Evolutionary conservation across 1,140 invertebrate species (phyloP).

Genomic region (Drosophila pectinifera): DNA sequence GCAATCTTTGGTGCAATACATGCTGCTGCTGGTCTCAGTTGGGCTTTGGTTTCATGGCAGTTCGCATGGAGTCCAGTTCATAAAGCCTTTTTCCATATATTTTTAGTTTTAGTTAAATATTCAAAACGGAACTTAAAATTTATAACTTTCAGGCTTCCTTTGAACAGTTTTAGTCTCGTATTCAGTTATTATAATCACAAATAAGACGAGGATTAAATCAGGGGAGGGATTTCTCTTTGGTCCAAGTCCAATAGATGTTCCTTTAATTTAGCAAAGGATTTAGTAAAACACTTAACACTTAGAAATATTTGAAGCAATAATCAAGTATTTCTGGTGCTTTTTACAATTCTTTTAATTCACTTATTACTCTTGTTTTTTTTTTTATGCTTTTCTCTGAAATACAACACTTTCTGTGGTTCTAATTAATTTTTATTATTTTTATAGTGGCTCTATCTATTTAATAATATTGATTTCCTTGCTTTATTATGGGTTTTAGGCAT

Average conservation of each 20-base stretch:
- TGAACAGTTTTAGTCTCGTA: background rate
- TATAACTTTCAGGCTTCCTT: background rate
- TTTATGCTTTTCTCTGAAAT: background rate
- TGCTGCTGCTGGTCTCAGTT: constrained; percentile 39
- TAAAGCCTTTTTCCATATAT: constrained; percentile 3
- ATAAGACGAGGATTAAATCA: background rate
- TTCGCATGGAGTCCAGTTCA: constrained; percentile 15
- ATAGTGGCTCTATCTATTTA: background rate
- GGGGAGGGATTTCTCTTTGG: background rate
- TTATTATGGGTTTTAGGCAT: constrained; percentile 5
- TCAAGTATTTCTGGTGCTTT: background rate
- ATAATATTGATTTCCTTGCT: background rate
- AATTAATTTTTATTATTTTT: background rate
- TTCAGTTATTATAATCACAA: background rate
- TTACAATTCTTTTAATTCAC: background rate
- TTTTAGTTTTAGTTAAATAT: background rate
- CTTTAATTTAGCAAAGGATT: no score
- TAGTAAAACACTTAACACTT: background rate
- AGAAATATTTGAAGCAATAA: no score
- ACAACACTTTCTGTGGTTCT: background rate
- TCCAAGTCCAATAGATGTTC: no score
- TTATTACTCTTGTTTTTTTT: background rate
- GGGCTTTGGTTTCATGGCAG: constrained; percentile 68
- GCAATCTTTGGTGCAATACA: constrained; percentile 86
- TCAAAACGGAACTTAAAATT: no score